Evolutionary conservation across 2,797 vertebrate genomes (phyloP), one percentile per base, ranked within the genome.

Genomic region (Cyclura pinguis): DNA sequence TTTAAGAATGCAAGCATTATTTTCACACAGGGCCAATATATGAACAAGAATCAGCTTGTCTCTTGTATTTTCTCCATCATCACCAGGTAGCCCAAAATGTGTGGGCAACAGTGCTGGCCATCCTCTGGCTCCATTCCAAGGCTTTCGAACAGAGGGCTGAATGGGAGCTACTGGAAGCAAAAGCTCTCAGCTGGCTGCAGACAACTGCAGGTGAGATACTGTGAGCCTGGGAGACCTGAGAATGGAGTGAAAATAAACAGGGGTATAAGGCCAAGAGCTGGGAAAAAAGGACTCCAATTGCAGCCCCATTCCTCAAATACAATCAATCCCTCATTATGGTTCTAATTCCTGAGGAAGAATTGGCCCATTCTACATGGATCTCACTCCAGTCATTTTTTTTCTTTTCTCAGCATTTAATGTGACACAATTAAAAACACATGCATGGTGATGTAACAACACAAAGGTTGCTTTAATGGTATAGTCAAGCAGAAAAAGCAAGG

Each of bases 71-170:
- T 24, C 4, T 16, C 6, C 20, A 1, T 57, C 62, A 2, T 29
- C 6, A 10, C 47, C 32, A 89, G 88, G 88, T 78, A 32, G 0
- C 72, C 47, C 57, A 42, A 2, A 64, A 29, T 4, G 55, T 97
- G 84, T 98, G 98, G 98, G 98, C 97, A 88, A 98, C 98, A 2
- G 72, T 98, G 42, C 93, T 98, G 93, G 97, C 97, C 22, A 95
- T 98, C 92, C 90, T 98, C 76, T 98, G 98, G 98, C 97, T 98
- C 42, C 95, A 98, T 80, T 93, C 91, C 12, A 96, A 92, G 22
- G 95, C 95, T 77, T 91, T 80, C 14, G 96, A 97, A 4, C 83
- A 90, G 74, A 95, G 95, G 85, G 96, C 95, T 0, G 98, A 98
- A 93, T 98, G 98, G 98, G 96, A 98, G 69, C 96, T 98, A 84